Conservation (phyloP, 2,888 invertebrate genomes). For the Mimachlamys varia region DNA sequence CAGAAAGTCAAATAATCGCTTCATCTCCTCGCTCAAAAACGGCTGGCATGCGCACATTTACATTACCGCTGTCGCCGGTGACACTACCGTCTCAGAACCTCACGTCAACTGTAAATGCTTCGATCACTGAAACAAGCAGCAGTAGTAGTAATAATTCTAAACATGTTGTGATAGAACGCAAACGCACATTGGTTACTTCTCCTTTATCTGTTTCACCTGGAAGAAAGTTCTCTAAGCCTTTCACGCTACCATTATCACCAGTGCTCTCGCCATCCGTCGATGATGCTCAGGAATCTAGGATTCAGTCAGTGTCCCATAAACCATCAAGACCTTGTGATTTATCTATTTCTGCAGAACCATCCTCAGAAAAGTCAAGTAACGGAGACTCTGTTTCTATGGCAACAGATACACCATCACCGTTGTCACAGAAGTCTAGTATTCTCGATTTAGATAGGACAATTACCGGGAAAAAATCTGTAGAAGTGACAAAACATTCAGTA, state of each 20-base stretch:
- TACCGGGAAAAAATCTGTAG: background rate
- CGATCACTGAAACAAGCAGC: background rate
- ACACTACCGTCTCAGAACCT: slow-evolving; percentile 43
- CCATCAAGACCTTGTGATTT: background rate
- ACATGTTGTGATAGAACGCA: slow-evolving; percentile 25
- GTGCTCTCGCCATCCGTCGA: slow-evolving; percentile 44
- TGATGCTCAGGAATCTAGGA: background rate
- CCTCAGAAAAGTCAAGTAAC: background rate
- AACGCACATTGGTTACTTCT: slow-evolving; percentile 35
- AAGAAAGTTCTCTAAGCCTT: slow-evolving; percentile 43
- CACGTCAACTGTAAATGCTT: background rate
- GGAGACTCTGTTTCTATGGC: slow-evolving; percentile 1
- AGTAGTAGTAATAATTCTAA: background rate
- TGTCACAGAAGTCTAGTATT: background rate
- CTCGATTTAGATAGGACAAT: background rate
- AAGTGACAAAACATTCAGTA: background rate
- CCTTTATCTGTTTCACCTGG: slow-evolving; percentile 46
- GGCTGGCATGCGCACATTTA: slow-evolving; percentile 46
- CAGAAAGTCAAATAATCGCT: background rate
- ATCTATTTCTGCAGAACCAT: background rate
- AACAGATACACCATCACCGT: no score
- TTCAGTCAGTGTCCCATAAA: background rate
- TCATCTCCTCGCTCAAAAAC: slow-evolving; percentile 44
- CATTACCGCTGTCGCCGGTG: slow-evolving; percentile 46
- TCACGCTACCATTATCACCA: slow-evolving; percentile 49